A percentile compares a stretch with the other conserved stretches of the same genome.
Conservation (phyloP, 2,888 invertebrate species). For the Mimumesa dahlbomi region DNA sequence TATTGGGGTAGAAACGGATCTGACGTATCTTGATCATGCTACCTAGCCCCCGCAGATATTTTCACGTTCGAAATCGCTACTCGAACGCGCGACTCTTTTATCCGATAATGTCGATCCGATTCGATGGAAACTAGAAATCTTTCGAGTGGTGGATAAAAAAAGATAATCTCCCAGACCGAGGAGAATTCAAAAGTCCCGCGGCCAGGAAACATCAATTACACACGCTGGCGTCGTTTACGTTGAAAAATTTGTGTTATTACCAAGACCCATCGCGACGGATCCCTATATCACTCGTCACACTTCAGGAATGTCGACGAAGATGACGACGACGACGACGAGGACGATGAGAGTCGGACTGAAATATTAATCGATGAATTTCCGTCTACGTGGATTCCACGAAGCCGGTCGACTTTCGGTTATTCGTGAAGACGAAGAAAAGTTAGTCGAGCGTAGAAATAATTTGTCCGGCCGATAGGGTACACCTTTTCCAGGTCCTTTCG, state of each 20-base stretch:
- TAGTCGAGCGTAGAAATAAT: constrained; percentile 42
- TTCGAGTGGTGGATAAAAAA: background rate
- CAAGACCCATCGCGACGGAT: background rate
- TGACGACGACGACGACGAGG: no score
- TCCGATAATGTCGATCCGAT: background rate
- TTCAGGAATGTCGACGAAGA: constrained; percentile 24
- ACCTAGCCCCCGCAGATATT: no score
- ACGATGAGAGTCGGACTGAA: constrained; percentile 32
- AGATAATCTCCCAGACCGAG: background rate
- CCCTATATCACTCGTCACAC: constrained; percentile 36
- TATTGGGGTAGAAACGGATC: no score
- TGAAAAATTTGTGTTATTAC: constrained; percentile 43
- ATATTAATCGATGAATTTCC: constrained; percentile 39
- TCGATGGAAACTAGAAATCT: background rate
- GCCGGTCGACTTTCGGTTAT: constrained; percentile 6
- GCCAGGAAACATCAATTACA: constrained; percentile 5
- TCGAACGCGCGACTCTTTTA: no score
- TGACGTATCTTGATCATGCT: no score
- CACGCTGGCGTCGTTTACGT: constrained; percentile 9
- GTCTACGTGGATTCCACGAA: background rate
- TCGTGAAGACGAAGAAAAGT: constrained; percentile 18
- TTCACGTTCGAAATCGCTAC: no score
- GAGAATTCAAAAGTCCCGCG: constrained; percentile 11
- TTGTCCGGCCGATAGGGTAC: constrained; percentile 37
- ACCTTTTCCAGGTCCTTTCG: constrained; percentile 35